Percentiles rank a stretch among this genome's conserved stretches.
phyloP scores from a whole-genome alignment of 2,113 vertebrate species.

The Machaerirhynchus nigripectus region DNA sequence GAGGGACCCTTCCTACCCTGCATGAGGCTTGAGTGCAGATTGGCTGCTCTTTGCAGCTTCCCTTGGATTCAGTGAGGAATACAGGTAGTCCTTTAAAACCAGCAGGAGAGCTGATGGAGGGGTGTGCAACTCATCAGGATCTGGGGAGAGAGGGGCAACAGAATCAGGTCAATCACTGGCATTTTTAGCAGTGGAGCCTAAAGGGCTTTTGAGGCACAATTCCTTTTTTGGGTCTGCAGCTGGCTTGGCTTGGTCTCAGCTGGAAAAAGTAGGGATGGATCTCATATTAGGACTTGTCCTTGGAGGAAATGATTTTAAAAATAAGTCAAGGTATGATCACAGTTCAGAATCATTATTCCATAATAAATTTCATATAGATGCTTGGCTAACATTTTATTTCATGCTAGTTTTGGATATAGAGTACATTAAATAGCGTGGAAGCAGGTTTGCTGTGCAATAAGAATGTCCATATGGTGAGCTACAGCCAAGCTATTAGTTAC shows the following conservation, averaged over 20 bases:
- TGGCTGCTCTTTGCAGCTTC: neutral
- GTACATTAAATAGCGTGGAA: neutral
- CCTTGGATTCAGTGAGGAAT: neutral
- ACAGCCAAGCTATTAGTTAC: neutral
- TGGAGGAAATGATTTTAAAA: neutral
- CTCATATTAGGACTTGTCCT: neutral
- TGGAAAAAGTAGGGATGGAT: neutral
- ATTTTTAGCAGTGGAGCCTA: neutral
- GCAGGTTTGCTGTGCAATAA: neutral
- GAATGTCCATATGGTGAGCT: neutral
- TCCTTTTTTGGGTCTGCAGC: slow-evolving; percentile 17
- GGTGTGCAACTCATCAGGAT: neutral
- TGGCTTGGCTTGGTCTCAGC: slow-evolving; percentile 2
- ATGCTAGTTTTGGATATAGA: neutral
- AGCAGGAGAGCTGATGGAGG: neutral
- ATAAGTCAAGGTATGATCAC: neutral
- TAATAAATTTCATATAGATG: neutral
- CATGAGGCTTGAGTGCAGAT: neutral
- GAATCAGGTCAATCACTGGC: neutral
- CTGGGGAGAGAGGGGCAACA: neutral
- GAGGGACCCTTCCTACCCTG: neutral
- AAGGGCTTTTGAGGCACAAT: neutral
- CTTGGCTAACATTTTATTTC: neutral
- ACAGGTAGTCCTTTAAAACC: neutral
- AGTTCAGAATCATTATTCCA: neutral